Base-by-base conservation (phyloP, 2,888 invertebrate species). In the Sarcophaga carnaria region DNA sequence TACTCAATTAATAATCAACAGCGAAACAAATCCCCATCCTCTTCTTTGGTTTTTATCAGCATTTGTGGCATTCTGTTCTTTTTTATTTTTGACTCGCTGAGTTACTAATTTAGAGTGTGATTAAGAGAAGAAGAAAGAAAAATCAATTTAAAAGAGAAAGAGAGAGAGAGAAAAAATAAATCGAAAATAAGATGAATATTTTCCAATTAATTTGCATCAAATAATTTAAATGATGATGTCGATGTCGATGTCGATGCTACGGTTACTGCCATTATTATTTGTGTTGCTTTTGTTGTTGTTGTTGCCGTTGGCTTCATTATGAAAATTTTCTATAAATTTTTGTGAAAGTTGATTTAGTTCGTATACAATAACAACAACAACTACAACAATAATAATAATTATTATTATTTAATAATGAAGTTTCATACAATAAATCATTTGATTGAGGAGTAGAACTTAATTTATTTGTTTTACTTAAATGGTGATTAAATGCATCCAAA, bases 191-290 rank as follows among this genome's bases (percentile, higher is more conserved):
- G 87, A 84, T 84, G 83, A 45, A 87, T 87, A 81, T 81, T 76
- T 80, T 76, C 78, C 78, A 84, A 81, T 87, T 81, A 87, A 84
- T 81, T 84, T 83, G 69, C 78, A 83, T 75, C 47, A 78, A 69
- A 75, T 69, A 64, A 83, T 67, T 70, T 72, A 60, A 70, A 75
- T 70, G 64, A 72, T 71, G 77, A 17, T 78, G 76, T 17, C 64
- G 59, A 22, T 22, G 62, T 45, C 8, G 37, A 37, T 6, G 6
- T 8, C 6, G 66, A 25, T 25, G 66, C n/a, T 47, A 54, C 54
- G 54, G 54, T 54, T 54, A 54, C 54, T 49, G 25, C 49, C 76
- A 66, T 66, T 54, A 66, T 54, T 14, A 54, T 54, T 54, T 14
- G 37, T 37, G 8, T 37, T 37, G 37, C 37, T 37, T 6, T 37